Percentiles rank a stretch among this genome's conserved stretches.
Evolutionary conservation across 92 coral and sea anemone species (phyloP).

Genomic region (Zoanthus gigantus): DNA sequence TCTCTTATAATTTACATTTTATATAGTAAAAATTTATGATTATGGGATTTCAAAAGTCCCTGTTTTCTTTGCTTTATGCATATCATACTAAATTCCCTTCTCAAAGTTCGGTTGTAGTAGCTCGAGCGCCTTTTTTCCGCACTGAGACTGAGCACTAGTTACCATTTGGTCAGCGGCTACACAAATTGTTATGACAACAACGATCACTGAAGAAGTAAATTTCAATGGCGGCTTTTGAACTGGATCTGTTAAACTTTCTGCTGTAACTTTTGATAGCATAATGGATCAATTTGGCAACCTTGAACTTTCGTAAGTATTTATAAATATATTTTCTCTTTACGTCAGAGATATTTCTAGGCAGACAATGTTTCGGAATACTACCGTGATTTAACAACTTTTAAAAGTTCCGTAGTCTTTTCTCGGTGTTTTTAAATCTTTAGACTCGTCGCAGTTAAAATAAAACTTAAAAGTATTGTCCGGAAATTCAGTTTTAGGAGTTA

Average conservation of each 20-base stretch:
- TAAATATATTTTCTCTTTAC: neutral
- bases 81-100: too few species aligned
- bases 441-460: neutral
- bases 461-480: too few species aligned
- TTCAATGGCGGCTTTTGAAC: conserved; percentile 13
- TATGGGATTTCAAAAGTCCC: too few species aligned
- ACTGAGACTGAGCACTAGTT: conserved; percentile 2
- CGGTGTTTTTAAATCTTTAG: neutral
- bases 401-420: neutral
- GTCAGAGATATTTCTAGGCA: neutral
- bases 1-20: too few species aligned
- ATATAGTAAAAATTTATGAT: too few species aligned
- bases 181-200: conserved; percentile 12
- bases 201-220: neutral
- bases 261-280: neutral
- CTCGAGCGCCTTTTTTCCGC: too few species aligned
- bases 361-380: neutral
- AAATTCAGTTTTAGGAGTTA: too few species aligned
- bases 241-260: neutral
- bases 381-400: neutral
- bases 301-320: conserved; percentile 78
- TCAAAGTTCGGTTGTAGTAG: too few species aligned
- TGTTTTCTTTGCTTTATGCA: too few species aligned
- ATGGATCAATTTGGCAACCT: conserved; percentile 91
- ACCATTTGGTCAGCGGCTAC: conserved; percentile 2